These are phyloP conservation scores for Epirrhoe alternata DNA, from an alignment of 2,888 invertebrate species.

Conservation along the genomic window DNA sequence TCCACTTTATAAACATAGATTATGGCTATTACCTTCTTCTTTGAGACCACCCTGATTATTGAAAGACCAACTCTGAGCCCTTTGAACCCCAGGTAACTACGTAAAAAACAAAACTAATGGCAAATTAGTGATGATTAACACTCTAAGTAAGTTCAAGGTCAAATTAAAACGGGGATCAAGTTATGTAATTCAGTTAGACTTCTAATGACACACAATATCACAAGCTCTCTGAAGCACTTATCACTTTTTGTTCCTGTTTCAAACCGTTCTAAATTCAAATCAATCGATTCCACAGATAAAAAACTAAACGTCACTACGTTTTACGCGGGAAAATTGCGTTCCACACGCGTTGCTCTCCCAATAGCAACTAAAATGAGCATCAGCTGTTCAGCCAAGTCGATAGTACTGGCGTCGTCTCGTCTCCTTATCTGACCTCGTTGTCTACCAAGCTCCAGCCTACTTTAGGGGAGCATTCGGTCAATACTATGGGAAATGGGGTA, in stretches of 20 bases:
- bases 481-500: slow-evolving; percentile 38
- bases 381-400: slow-evolving; percentile 78
- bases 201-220: neutral
- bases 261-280: slow-evolving; percentile 17
- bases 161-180: neutral
- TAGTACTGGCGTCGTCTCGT: slow-evolving; percentile 79
- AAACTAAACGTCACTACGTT: slow-evolving; percentile 6
- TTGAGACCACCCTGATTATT: too few relatives aligned
- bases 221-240: neutral
- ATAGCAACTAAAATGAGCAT: slow-evolving; percentile 69
- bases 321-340: slow-evolving; percentile 41
- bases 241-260: neutral
- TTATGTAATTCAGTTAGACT: neutral
- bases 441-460: slow-evolving; percentile 58
- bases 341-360: slow-evolving; percentile 54
- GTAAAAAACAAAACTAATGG: too few relatives aligned
- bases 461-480: slow-evolving; percentile 46
- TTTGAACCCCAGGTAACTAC: neutral
- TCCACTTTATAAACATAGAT: too few relatives aligned
- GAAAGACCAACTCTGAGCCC: too few relatives aligned
- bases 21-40: too few relatives aligned
- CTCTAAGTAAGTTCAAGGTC: neutral
- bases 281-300: slow-evolving; percentile 2
- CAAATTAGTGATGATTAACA: neutral
- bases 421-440: slow-evolving; percentile 76